Conservation (phyloP, 2,113 vertebrate species). For the Gymnogyps californianus region DNA sequence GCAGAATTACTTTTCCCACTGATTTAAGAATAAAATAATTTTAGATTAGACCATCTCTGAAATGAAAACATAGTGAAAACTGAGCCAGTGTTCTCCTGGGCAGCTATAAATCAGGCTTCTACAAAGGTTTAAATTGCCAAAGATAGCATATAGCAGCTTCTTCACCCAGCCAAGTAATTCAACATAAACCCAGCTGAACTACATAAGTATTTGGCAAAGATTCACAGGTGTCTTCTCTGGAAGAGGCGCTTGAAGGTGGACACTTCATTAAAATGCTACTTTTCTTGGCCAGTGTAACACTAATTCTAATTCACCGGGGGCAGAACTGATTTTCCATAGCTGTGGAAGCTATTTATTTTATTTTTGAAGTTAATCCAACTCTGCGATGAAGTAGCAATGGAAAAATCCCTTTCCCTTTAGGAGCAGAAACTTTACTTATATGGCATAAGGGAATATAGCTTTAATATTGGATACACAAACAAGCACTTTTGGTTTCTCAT, state of each 20-base stretch:
- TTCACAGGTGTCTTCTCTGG: background rate
- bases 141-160: background rate
- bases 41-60: background rate
- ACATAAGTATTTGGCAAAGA: background rate
- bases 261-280: slow-evolving; percentile 13
- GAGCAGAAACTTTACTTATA: background rate
- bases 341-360: background rate
- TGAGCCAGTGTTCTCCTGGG: background rate
- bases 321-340: background rate
- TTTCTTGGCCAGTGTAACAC: background rate
- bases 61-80: background rate
- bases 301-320: background rate
- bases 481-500: background rate
- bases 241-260: background rate
- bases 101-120: background rate
- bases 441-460: background rate
- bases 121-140: background rate
- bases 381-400: background rate
- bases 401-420: background rate
- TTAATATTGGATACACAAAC: background rate
- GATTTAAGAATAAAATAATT: slow-evolving; percentile 4
- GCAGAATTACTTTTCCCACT: background rate
- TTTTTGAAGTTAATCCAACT: background rate
- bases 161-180: background rate
- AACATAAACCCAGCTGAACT: background rate